Evolutionary conservation across 1,140 invertebrate species (phyloP).

Genomic region (Solenopsis fugax): DNA sequence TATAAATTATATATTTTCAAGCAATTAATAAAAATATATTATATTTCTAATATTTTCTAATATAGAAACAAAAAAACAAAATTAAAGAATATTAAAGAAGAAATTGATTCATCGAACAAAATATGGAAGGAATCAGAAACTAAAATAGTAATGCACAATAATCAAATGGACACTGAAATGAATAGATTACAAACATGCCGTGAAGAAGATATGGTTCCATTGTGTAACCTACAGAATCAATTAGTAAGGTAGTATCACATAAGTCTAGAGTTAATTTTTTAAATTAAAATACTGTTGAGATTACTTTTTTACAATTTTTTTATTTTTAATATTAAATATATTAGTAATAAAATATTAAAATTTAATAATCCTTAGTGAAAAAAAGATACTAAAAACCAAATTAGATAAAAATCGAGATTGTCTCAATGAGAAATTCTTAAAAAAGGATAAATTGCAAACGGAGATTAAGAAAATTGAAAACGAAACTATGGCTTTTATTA

Average conservation of each 20-base stretch:
- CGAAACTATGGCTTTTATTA: conserved; percentile 41
- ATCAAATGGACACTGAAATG: conserved; percentile 54
- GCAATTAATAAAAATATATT: conserved; percentile 23
- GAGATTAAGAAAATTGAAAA: conserved; percentile 53
- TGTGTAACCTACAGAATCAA: conserved; percentile 31
- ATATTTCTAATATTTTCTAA: background rate
- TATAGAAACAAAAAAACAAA: conserved; percentile 62
- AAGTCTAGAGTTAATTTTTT: background rate
- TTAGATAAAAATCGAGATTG: conserved; percentile 52
- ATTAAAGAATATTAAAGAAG: conserved; percentile 49
- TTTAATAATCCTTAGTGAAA: conserved; percentile 61
- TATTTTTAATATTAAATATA: conserved; percentile 32
- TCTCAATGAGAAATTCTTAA: conserved; percentile 30
- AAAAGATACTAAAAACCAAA: conserved; percentile 39
- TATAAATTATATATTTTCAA: conserved; percentile 39
- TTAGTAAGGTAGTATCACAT: conserved; percentile 61
- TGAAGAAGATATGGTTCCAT: conserved; percentile 45
- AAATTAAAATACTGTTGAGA: background rate
- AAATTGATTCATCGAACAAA: conserved; percentile 55
- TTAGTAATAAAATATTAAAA: conserved; percentile 33
- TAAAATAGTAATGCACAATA: conserved; percentile 59
- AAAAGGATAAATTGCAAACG: conserved; percentile 38
- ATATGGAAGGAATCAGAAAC: conserved; percentile 7
- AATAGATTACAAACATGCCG: conserved; percentile 17
- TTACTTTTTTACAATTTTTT: background rate